A percentile compares a stretch with the other conserved stretches of the same genome.
phyloP scores from a whole-genome alignment of 2,113 vertebrate genomes.

The Eidolon helvum region DNA sequence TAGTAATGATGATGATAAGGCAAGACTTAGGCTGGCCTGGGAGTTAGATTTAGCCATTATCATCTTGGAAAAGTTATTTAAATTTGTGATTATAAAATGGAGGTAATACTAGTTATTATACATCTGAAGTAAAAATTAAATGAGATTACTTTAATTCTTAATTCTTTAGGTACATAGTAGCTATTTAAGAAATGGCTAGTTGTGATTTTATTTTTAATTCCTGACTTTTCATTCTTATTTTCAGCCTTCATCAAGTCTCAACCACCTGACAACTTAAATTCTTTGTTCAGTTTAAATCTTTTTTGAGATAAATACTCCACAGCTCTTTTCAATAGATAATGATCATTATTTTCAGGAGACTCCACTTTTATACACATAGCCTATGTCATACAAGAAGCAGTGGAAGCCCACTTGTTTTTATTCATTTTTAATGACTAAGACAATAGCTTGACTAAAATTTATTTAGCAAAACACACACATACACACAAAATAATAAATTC shows the following conservation, averaged over 20 bases:
- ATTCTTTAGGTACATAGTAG: neutral
- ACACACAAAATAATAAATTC: neutral
- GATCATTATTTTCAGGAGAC: neutral
- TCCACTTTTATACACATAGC: neutral
- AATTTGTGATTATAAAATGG: neutral
- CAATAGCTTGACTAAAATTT: neutral
- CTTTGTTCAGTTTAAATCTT: neutral
- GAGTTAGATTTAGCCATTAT: neutral
- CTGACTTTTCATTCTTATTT: neutral
- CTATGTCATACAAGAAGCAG: neutral
- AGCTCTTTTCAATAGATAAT: neutral
- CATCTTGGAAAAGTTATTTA: neutral
- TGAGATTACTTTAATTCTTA: neutral
- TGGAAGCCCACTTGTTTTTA: neutral
- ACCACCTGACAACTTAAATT: neutral
- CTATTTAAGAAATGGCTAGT: neutral
- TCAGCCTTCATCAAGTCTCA: neutral
- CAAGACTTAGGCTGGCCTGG: neutral
- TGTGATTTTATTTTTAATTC: neutral
- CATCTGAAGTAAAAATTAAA: neutral
- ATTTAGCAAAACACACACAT: neutral
- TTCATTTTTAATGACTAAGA: neutral
- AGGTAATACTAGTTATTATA: neutral
- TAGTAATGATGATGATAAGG: neutral
- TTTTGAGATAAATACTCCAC: neutral